Evolutionary conservation across 2,113 vertebrate species (phyloP).

Genomic region (Coptodon bakossiorum): DNA sequence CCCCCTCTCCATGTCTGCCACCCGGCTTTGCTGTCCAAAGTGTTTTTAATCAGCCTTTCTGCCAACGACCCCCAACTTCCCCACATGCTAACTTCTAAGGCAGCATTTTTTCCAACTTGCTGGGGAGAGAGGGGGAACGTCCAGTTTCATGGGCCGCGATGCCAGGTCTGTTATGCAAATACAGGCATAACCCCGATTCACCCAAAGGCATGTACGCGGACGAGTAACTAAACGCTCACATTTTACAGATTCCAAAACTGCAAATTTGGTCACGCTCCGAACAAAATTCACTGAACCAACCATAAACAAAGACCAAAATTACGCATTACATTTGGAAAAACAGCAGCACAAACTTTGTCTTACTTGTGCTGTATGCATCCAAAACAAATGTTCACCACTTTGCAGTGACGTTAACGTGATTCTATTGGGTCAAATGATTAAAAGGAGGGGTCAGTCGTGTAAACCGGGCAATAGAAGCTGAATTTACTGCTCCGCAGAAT

Average conservation of each 20-base stretch:
- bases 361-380: neutral
- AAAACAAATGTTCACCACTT: neutral
- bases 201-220: fast-evolving
- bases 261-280: neutral
- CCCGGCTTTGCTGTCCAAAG: neutral
- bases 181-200: neutral
- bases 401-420: fast-evolving
- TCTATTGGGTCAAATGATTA: neutral
- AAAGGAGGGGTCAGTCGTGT: neutral
- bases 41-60: neutral
- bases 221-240: neutral
- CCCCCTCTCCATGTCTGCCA: neutral
- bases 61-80: neutral
- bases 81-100: neutral
- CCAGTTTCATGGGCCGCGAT: fast-evolving
- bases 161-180: neutral
- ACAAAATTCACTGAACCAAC: fast-evolving
- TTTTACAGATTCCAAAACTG: neutral
- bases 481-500: neutral
- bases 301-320: fast-evolving
- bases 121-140: neutral
- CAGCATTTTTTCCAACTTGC: neutral
- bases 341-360: neutral
- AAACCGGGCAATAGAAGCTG: neutral
- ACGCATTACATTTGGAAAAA: neutral